Conservation (phyloP, 2,888 invertebrate species). For the Cephalotes varians region DNA sequence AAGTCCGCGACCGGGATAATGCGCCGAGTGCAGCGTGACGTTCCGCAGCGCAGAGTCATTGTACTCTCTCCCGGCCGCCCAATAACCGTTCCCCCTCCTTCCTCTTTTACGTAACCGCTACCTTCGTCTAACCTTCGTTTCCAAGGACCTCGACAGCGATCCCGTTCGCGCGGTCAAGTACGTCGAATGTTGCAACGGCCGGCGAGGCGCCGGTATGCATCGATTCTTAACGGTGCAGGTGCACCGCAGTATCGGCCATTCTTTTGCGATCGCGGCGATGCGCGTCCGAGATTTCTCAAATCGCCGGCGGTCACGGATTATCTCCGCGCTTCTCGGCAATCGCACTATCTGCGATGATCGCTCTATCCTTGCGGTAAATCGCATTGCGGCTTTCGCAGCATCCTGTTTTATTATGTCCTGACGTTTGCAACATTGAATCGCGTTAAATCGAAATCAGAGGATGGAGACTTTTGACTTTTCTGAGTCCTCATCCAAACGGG, state of each 20-base stretch:
- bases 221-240: conserved; percentile 60
- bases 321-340: conserved; percentile 30
- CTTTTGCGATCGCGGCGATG: conserved; percentile 37
- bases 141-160: conserved; percentile 66
- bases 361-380: conserved; percentile 43
- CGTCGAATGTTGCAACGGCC: conserved; percentile 52
- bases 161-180: conserved; percentile 66
- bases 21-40: conserved; percentile 63
- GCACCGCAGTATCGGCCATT: conserved; percentile 33
- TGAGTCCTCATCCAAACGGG: too few species aligned
- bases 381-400: not conserved
- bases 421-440: not conserved
- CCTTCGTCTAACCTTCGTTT: conserved; percentile 73
- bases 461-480: too few species aligned
- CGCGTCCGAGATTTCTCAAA: conserved; percentile 48
- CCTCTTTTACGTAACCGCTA: conserved; percentile 70
- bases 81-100: conserved; percentile 55
- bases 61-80: conserved; percentile 51
- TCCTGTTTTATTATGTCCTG: not conserved
- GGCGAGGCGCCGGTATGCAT: conserved; percentile 46
- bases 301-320: conserved; percentile 53
- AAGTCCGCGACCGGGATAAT: conserved; percentile 61
- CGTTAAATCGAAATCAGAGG: not conserved
- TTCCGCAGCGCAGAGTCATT: conserved; percentile 56
- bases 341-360: conserved; percentile 31